Evolutionary conservation across 2,113 vertebrate genomes (phyloP).

Genomic region (Vulpes ferrilata): DNA sequence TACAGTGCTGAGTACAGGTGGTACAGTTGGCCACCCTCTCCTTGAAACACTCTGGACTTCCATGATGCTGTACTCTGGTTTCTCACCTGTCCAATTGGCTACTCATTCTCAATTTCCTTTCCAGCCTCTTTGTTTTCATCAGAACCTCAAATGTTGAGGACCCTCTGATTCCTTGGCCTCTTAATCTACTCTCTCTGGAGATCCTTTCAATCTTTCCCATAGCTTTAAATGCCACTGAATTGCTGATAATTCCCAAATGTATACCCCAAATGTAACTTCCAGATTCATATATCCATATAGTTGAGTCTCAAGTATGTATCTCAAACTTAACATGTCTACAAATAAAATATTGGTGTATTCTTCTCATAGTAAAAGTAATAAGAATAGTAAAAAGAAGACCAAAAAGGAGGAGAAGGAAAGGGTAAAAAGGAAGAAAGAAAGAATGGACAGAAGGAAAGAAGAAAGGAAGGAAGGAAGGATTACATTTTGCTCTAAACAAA

Average conservation of each 20-base stretch:
- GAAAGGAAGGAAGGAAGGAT: background rate
- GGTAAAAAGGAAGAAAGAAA: background rate
- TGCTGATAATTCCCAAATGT: background rate
- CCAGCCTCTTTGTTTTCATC: background rate
- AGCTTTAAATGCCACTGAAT: background rate
- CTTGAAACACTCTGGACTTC: background rate
- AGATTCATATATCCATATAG: background rate
- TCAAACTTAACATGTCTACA: constrained; percentile 44
- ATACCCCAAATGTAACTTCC: background rate
- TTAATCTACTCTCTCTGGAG: background rate
- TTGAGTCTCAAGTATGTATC: background rate
- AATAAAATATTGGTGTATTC: constrained; percentile 8
- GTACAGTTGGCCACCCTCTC: background rate
- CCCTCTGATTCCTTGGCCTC: background rate
- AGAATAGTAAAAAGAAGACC: background rate
- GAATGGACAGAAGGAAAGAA: background rate
- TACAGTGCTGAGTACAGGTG: background rate
- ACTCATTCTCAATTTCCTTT: background rate
- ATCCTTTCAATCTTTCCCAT: background rate
- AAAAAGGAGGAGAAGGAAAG: background rate
- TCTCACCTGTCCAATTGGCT: background rate
- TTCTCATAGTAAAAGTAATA: background rate
- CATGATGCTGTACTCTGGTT: background rate
- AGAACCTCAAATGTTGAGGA: background rate
- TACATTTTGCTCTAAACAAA: background rate